Base-by-base conservation (phyloP, 2,797 vertebrate species). In the Danio choprae region DNA sequence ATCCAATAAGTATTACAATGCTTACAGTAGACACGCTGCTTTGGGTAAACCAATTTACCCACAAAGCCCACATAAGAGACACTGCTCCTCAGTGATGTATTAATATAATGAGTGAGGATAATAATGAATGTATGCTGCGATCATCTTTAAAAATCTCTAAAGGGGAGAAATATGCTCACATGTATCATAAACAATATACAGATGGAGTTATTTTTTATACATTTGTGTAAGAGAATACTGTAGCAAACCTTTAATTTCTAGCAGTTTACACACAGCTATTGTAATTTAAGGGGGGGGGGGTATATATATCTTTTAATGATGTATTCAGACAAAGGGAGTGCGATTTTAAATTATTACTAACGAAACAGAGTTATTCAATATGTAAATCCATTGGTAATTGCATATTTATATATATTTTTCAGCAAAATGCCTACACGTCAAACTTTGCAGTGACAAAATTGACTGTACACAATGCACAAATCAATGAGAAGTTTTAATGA, bases 331-430 rank as follows among this genome's bases (percentile, higher is more conserved):
- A 58, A 20, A 59, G n/a, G 16, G 5, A 2, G 59, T 40, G 36
- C 15, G 12, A 43, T 46, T 74, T 50, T 13, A 48, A 68, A 48
- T 41, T 65, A 80, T 41, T 64, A 2, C 7, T 3, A 75, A 72
- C 83, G n/a, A 87, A 78, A 86, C 29, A 55, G 6, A 86, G 84
- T 70, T 12, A 78, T 55, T 80, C 40, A 63, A 4, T 29, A 18
- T 65, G 51, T 43, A 56, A 64, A 46, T 46, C 20, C 15, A 44
- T 20, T 48, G 63, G 71, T 68, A 44, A 84, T 69, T 58, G 16
- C 16, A 72, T 84, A 11, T 65, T 76, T 67, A 81, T 85, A 53
- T 80, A 7, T 63, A 75, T 65, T 63, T 55, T 80, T 13, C 53
- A 55, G 53, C 40, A 6, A 53, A 53, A 53, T 71, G 16, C 22